Percentiles rank a stretch among this genome's conserved stretches.
Conservation (phyloP, 2,888 invertebrate species). For the Sinotaia quadrata region DNA sequence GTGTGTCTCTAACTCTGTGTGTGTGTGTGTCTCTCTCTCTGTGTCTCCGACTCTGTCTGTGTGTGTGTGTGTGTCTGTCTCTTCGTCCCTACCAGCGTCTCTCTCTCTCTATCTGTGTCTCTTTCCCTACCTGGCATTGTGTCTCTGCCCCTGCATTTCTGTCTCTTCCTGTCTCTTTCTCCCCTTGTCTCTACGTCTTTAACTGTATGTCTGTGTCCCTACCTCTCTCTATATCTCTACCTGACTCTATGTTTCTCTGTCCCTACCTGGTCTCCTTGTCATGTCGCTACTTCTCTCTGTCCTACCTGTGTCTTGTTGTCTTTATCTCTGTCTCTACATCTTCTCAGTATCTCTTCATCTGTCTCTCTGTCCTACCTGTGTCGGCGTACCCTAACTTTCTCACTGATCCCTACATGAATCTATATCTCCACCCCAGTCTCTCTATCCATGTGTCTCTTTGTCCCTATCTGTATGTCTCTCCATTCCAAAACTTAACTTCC, state of each 20-base stretch:
- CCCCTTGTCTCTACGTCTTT: background rate
- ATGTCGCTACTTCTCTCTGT: background rate
- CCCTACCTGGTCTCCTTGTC: background rate
- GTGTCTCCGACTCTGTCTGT: conserved; percentile 19
- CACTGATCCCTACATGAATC: background rate
- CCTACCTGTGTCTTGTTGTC: background rate
- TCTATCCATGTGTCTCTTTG: background rate
- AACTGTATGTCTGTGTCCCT: background rate
- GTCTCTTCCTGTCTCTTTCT: conserved; percentile 2
- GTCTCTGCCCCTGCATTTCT: background rate
- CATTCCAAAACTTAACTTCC: background rate
- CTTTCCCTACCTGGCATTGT: conserved; percentile 9
- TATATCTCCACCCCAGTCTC: background rate
- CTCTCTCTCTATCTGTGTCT: conserved; percentile 26
- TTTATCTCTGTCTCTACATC: background rate
- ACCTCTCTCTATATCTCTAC: background rate
- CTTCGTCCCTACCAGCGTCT: conserved; percentile 20
- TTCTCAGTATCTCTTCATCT: background rate
- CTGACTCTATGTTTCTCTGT: background rate
- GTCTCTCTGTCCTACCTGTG: background rate
- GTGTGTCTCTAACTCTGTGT: background rate
- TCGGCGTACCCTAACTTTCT: background rate
- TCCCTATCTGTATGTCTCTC: background rate
- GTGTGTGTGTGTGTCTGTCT: conserved; percentile 19
- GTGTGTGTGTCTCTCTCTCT: conserved; percentile 9